phyloP scores from a whole-genome alignment of 2,113 vertebrate species.

The Sardina pilchardus region DNA sequence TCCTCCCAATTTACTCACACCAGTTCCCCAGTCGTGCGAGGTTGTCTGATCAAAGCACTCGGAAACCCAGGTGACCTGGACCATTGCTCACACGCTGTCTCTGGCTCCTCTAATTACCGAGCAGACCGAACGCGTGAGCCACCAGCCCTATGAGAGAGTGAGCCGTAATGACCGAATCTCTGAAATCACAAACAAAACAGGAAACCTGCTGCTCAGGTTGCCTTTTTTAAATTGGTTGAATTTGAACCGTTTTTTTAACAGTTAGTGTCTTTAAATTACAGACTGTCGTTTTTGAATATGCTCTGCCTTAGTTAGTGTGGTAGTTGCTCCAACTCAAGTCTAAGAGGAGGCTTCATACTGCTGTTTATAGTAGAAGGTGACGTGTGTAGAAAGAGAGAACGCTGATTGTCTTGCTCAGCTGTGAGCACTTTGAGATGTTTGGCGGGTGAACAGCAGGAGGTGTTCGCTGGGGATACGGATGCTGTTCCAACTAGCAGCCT shows the following conservation, averaged over 20 bases:
- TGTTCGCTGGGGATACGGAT: background rate
- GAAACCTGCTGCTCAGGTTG: background rate
- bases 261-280: background rate
- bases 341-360: background rate
- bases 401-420: background rate
- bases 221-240: background rate
- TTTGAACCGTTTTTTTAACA: too few relatives aligned
- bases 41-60: background rate
- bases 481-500: too few relatives aligned
- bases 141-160: background rate
- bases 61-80: background rate
- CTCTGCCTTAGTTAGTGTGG: background rate
- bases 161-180: background rate
- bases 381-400: background rate
- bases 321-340: background rate
- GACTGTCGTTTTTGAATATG: background rate
- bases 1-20: background rate
- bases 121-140: background rate
- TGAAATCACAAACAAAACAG: too few relatives aligned
- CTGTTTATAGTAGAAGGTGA: background rate
- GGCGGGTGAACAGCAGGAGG: background rate
- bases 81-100: too few relatives aligned
- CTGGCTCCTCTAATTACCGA: background rate
- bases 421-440: background rate
- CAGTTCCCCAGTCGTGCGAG: background rate